These are phyloP conservation scores for Seriola quinqueradiata DNA, from an alignment of 2,113 vertebrate species.

Conservation along the genomic window DNA sequence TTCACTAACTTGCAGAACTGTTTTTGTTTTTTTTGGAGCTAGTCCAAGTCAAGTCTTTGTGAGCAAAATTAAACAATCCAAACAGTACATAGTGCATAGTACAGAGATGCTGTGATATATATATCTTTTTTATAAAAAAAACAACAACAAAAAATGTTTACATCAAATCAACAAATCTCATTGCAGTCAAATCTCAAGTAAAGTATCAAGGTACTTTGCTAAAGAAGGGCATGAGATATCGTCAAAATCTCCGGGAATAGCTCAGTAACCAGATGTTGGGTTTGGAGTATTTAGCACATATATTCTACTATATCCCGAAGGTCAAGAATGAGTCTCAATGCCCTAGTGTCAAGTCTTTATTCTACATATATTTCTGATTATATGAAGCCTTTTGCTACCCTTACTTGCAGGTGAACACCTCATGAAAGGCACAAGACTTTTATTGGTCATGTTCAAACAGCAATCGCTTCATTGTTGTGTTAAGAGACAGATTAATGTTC, in stretches of 20 bases:
- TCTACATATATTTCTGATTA: neutral
- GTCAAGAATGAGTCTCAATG: neutral
- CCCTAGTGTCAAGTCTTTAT: neutral
- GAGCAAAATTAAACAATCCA: too few species aligned
- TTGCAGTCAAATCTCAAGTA: too few species aligned
- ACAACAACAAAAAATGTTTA: too few species aligned
- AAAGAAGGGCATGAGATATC: neutral
- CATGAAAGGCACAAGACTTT: neutral
- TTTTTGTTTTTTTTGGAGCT: too few species aligned
- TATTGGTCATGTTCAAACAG: neutral
- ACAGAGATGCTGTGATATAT: too few species aligned
- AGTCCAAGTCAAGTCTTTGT: too few species aligned
- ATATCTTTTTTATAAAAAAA: too few species aligned
- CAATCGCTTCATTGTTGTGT: neutral
- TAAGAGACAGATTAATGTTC: slow-evolving; percentile 13
- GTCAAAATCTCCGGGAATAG: neutral
- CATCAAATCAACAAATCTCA: too few species aligned
- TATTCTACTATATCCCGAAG: neutral
- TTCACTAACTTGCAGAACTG: too few species aligned
- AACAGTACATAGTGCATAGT: too few species aligned
- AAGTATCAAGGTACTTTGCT: too few species aligned
- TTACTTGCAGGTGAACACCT: neutral
- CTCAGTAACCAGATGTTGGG: neutral
- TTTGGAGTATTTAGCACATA: neutral
- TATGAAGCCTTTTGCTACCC: neutral